A percentile compares a stretch with the other conserved stretches of the same genome.
Evolutionary conservation across 2,797 vertebrate species (phyloP).

Genomic region (Acanthurus tractus): DNA sequence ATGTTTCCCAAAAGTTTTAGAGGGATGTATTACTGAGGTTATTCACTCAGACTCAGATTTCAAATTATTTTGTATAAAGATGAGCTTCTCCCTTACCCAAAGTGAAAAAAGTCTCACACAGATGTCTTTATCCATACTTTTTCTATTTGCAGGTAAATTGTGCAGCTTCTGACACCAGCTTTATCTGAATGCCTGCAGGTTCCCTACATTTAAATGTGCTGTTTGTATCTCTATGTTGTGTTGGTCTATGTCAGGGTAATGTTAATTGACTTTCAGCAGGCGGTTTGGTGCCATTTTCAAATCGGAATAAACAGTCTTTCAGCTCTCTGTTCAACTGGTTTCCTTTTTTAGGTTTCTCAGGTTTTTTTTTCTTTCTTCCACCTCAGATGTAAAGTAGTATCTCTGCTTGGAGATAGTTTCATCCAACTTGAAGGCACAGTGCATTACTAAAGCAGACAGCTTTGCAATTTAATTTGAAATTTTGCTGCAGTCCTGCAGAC

Average conservation of each 20-base stretch:
- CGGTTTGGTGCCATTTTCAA: slow-evolving; percentile 79
- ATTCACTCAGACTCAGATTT: slow-evolving; percentile 55
- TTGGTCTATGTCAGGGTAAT: slow-evolving; percentile 83
- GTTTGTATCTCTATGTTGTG: slow-evolving; percentile 83
- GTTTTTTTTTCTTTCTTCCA: slow-evolving; percentile 34
- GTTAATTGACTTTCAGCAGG: slow-evolving; percentile 88
- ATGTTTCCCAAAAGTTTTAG: slow-evolving; percentile 54
- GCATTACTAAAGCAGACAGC: slow-evolving; percentile 65
- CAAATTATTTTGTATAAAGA: slow-evolving; percentile 65
- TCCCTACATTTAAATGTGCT: slow-evolving; percentile 83
- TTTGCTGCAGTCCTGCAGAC: slow-evolving; percentile 53
- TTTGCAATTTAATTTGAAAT: slow-evolving; percentile 68
- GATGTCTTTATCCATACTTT: slow-evolving; percentile 79
- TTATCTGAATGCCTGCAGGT: slow-evolving; percentile 88
- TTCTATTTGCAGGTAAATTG: slow-evolving; percentile 85
- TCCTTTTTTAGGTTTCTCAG: slow-evolving; percentile 56
- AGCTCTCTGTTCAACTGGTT: slow-evolving; percentile 57
- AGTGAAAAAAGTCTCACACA: slow-evolving; percentile 59
- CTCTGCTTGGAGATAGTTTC: slow-evolving; percentile 69
- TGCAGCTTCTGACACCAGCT: slow-evolving; percentile 76
- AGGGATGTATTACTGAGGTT: slow-evolving; percentile 41
- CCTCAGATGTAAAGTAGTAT: slow-evolving; percentile 59
- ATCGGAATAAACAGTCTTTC: slow-evolving; percentile 69
- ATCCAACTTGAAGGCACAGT: slow-evolving; percentile 68
- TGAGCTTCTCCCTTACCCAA: slow-evolving; percentile 57